Percentiles rank a stretch among this genome's conserved stretches.
Evolutionary conservation across 2,113 vertebrate genomes (phyloP).

Genomic region (Enhydra lutris): DNA sequence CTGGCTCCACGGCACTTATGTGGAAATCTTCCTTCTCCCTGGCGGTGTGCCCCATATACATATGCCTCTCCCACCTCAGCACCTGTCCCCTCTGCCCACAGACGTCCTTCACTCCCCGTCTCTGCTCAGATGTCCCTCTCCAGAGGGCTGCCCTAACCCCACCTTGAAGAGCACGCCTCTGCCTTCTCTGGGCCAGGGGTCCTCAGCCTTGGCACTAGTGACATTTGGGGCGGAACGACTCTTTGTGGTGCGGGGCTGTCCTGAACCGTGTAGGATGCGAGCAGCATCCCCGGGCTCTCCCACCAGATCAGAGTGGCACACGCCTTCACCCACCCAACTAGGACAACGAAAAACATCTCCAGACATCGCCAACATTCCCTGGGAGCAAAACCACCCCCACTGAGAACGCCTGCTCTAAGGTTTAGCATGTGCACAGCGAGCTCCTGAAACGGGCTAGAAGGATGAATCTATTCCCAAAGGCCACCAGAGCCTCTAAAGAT

Average conservation of each 20-base stretch:
- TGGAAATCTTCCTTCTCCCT: not conserved
- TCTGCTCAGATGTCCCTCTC: not conserved
- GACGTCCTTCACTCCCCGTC: not conserved
- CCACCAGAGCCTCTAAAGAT: not conserved
- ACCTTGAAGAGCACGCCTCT: not conserved
- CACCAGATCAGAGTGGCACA: too few species aligned
- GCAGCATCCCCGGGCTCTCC: not conserved
- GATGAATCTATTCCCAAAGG: not conserved
- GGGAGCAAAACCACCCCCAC: not conserved
- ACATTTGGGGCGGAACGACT: fast-evolving
- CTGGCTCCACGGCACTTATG: fast-evolving
- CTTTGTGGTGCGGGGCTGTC: not conserved
- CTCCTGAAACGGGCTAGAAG: not conserved
- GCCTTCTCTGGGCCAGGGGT: too few species aligned
- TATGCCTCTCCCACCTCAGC: fast-evolving
- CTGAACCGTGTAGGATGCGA: not conserved
- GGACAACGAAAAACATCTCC: not conserved
- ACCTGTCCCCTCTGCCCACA: not conserved
- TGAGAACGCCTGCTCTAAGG: not conserved
- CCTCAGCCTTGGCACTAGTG: not conserved
- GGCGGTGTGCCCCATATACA: not conserved
- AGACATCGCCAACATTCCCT: not conserved
- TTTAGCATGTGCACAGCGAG: not conserved
- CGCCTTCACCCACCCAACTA: too few species aligned
- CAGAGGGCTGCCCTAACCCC: not conserved